phyloP scores from a whole-genome alignment of 2,888 invertebrate species.

The Plagodis pulveraria region DNA sequence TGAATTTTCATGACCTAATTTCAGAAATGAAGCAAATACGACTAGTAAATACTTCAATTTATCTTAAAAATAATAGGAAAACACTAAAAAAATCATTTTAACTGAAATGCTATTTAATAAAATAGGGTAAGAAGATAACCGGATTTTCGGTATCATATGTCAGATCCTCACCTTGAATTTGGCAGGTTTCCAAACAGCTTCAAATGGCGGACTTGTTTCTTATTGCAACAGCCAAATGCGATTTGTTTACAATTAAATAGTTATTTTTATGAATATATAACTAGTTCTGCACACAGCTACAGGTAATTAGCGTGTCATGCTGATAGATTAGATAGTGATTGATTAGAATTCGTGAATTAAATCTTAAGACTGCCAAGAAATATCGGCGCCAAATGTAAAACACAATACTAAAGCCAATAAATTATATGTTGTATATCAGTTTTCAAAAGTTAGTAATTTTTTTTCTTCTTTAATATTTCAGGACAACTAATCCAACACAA shows the following conservation, averaged over 20 bases:
- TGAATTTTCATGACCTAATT: constrained; percentile 43
- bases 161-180: constrained; percentile 61
- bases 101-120: background rate
- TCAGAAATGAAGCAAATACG: constrained; percentile 18
- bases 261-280: constrained; percentile 22
- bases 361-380: no score
- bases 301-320: constrained; percentile 6
- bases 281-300: constrained; percentile 11
- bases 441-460: no score
- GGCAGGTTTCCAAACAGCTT: constrained; percentile 69
- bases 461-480: constrained; percentile 60
- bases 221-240: constrained; percentile 62
- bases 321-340: background rate
- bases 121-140: constrained; percentile 23
- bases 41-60: background rate
- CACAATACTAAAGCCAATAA: no score
- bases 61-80: background rate
- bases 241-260: constrained; percentile 43
- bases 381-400: no score
- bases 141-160: constrained; percentile 68
- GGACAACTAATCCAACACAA: constrained; percentile 84
- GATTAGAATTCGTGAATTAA: no score
- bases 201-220: constrained; percentile 61
- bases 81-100: background rate
- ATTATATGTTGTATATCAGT: no score